Percentiles rank a stretch among this genome's conserved stretches.
Evolutionary conservation across 1,140 invertebrate genomes (phyloP).

Genomic region (Dysdera silvatica): DNA sequence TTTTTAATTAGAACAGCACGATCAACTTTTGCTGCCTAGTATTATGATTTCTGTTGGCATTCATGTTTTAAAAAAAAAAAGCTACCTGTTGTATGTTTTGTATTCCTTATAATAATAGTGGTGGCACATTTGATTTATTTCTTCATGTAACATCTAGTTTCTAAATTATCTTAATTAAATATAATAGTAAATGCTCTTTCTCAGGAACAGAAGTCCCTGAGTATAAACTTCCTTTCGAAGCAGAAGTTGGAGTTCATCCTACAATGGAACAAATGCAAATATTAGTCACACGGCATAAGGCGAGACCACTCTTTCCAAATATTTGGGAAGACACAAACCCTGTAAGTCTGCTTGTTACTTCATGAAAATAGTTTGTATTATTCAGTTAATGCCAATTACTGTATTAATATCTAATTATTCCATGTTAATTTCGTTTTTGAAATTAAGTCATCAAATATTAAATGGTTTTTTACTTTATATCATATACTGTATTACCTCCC

Average conservation of each 20-base stretch:
- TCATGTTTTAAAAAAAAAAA: too few relatives aligned
- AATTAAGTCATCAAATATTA: too few relatives aligned
- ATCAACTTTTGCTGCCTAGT: too few relatives aligned
- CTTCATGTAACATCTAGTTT: not conserved
- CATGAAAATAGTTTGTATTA: too few relatives aligned
- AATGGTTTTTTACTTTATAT: too few relatives aligned
- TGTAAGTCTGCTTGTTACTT: conserved; percentile 34
- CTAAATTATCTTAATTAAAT: too few relatives aligned
- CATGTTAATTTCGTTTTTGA: too few relatives aligned
- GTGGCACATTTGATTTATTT: not conserved
- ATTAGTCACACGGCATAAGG: conserved; percentile 73
- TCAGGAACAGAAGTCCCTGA: conserved; percentile 49
- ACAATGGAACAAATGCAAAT: conserved; percentile 67
- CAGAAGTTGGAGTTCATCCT: conserved; percentile 64
- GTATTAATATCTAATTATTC: not conserved
- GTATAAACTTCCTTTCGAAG: conserved; percentile 73
- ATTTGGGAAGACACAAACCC: conserved; percentile 54
- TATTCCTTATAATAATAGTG: not conserved
- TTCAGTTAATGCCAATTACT: too few relatives aligned
- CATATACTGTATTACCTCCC: too few relatives aligned
- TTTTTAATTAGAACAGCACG: too few relatives aligned
- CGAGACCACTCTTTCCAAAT: conserved; percentile 63
- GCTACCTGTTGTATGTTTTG: too few relatives aligned
- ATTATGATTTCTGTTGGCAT: too few relatives aligned
- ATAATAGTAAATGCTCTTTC: not conserved